Base-by-base conservation (phyloP, 2,113 vertebrate genomes). In the Archocentrus centrarchus region DNA sequence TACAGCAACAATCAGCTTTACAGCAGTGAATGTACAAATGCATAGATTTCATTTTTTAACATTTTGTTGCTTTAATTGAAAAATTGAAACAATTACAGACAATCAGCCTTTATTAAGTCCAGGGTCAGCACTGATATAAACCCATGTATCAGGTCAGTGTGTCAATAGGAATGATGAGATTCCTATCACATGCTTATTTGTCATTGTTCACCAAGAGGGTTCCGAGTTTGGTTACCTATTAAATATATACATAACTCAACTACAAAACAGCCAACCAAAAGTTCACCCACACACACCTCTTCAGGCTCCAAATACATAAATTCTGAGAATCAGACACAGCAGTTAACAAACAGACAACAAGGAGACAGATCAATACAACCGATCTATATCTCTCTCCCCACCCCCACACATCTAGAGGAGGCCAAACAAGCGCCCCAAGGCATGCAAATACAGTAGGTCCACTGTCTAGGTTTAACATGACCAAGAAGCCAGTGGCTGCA, bases 331-430 rank as follows among this genome's bases (percentile, higher is more conserved):
- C 20, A 11, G 17, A 63, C 53, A 1, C 68, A 59, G 68, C 57
- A 8, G 32, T 11, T 35, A 70, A 47, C 58, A 79, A 18, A 60
- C 81, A 58, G 55, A 84, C 59, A 75, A 50, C 66, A 17, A 50
- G 37, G 80, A 86, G 79, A 90, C 83, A 0, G 76, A 88, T 90
- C 88, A 30, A 90, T 90, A 63, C 3, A 2, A 4, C 3, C 2
- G 17, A 90, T 82, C 82, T 55, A 87, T 85, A 75, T 2, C 3
- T 63, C 64, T 63, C 75, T 76, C 9, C 41, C 80, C 68, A 18
- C 63, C 17, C 20, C 61, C 7, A 47, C 55, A 62, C 9, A 17
- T 78, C 59, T 20, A 90, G 15, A 60, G 24, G 59, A 86, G 77
- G 76, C 76, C 57, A 70, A 81, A 81, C 86, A 70, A 75, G 50